A percentile compares a stretch with the other conserved stretches of the same genome.
phyloP scores from a whole-genome alignment of 2,888 invertebrate genomes.

The Oscheius sp. region DNA sequence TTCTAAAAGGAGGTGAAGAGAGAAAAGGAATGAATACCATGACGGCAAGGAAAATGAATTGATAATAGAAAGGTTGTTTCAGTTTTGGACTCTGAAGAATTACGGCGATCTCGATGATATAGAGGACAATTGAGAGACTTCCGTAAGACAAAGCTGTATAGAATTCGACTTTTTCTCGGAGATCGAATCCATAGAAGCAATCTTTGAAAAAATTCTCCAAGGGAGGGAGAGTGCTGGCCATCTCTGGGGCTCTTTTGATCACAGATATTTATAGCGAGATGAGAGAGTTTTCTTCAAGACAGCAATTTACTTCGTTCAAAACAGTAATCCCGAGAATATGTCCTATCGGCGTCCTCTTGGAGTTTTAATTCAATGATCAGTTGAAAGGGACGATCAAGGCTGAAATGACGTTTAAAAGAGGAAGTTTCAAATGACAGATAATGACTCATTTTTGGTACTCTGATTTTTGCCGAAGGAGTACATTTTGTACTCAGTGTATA shows the following conservation, averaged over 20 bases:
- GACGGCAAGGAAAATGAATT: neutral
- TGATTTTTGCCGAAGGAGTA: too few relatives aligned
- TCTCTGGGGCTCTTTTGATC: too few relatives aligned
- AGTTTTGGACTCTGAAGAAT: neutral
- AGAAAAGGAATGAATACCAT: neutral
- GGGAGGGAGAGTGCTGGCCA: neutral
- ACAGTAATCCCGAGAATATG: too few relatives aligned
- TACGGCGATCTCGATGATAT: neutral
- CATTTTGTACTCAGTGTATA: too few relatives aligned
- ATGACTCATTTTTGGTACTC: too few relatives aligned
- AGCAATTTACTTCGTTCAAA: neutral
- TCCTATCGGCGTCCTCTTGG: too few relatives aligned
- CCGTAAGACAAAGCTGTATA: neutral
- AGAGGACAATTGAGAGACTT: neutral
- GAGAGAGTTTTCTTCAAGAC: neutral
- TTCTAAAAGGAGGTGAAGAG: neutral
- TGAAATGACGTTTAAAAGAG: too few relatives aligned
- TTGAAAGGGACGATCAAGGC: too few relatives aligned
- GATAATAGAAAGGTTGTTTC: slow-evolving; percentile 8
- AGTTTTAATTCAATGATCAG: too few relatives aligned
- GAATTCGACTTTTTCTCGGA: neutral
- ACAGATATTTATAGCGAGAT: neutral
- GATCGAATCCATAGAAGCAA: neutral
- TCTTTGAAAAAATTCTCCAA: slow-evolving; percentile 12
- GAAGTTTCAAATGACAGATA: too few relatives aligned